phyloP scores from a whole-genome alignment of 2,113 vertebrate genomes.

The Burhinus oedicnemus region DNA sequence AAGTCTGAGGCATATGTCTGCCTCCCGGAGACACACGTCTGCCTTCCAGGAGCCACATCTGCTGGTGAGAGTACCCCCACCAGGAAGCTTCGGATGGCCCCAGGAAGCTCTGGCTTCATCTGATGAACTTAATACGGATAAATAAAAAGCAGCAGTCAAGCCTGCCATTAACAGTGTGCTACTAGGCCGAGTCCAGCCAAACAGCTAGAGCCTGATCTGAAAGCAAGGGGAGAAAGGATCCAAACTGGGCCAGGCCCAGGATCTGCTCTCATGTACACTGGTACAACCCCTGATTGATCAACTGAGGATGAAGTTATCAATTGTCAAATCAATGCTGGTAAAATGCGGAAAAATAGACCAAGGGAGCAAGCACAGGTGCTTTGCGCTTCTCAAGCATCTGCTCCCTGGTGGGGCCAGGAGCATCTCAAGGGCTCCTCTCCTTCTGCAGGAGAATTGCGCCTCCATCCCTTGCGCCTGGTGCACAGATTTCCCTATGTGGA shows the following conservation, averaged over 20 bases:
- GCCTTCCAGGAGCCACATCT: slow-evolving; percentile 46
- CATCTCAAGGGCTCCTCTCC: not conserved
- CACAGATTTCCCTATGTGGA: not conserved
- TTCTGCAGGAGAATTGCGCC: not conserved
- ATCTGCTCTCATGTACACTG: not conserved
- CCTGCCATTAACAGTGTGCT: not conserved
- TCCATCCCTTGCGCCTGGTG: not conserved
- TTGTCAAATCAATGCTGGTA: not conserved
- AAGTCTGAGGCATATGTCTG: slow-evolving; percentile 1
- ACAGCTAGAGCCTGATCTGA: not conserved
- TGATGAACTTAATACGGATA: slow-evolving; percentile 23
- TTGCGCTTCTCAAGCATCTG: not conserved
- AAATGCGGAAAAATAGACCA: not conserved
- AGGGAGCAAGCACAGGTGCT: not conserved
- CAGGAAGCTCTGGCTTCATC: slow-evolving; percentile 45
- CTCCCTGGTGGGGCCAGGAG: rapidly evolving
- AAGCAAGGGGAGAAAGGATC: not conserved
- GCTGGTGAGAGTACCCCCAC: not conserved
- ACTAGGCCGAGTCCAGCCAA: not conserved
- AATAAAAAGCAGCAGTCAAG: slow-evolving; percentile 27
- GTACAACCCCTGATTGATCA: not conserved
- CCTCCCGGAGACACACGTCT: not conserved
- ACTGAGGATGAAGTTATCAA: not conserved
- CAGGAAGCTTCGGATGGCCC: slow-evolving; percentile 28
- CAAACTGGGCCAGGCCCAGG: not conserved